Base-by-base conservation (phyloP, 2,797 vertebrate species). In the Gallinago solitaria region DNA sequence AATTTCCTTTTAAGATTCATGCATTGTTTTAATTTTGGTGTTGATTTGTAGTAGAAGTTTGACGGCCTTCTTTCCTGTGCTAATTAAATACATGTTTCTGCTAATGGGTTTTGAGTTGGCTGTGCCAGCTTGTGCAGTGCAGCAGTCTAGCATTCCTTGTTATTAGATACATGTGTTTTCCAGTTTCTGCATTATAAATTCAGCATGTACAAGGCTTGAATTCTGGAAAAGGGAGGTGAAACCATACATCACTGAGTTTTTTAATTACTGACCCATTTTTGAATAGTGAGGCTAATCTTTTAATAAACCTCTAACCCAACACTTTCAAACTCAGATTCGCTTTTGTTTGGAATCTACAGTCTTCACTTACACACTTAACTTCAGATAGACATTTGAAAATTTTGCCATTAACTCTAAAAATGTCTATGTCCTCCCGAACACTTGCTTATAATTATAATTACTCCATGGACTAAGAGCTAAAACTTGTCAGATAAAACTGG, bases 1-100 rank as follows among this genome's bases (percentile, higher is more conserved):
- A 89, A 91, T 94, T 96, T 97, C 74, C 45, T 91, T 95, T 94
- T 63, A 87, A 73, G 63, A 89, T 88, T 57, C 71, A 74, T 69
- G 68, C 20, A 61, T 96, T 90, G 64, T 53, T 97, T 97, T 89
- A 95, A 96, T 97, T 97, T 71, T 97, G 69, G 15, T 65, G 23
- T 59, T 83, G 35, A 10, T 94, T 92, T 94, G 83, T 95, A 71
- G 67, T 59, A 83, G 32, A 87, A 63, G 16, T 82, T 81, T 87
- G 61, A 89, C 77, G 92, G 79, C 41, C 28, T 12, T 79, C 53
- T 92, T 96, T 94, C 82, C 74, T 33, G 54, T 54, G 57, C 87
- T 96, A 97, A 96, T 32, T 45, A 83, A 93, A 69, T 68, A 63
- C 56, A 39, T 7, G 3, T 92, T 96, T 96, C 79, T 47, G 33